phyloP scores from a whole-genome alignment of 2,797 vertebrate species.

The Mallotus villosus region DNA sequence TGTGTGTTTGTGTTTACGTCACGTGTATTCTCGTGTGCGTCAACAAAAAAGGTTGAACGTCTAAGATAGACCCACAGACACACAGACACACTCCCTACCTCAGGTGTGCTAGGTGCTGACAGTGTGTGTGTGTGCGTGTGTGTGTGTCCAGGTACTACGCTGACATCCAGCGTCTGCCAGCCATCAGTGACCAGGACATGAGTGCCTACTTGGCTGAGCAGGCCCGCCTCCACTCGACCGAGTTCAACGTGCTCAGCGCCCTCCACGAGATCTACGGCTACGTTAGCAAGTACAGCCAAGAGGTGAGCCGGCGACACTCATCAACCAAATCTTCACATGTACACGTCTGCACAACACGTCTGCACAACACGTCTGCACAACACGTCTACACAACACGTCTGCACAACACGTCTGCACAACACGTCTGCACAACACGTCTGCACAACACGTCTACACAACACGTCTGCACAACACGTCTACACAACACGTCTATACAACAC shows the following conservation, averaged over 20 bases:
- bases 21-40: background rate
- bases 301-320: conserved; percentile 73
- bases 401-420: too few relatives aligned
- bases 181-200: conserved; percentile 98
- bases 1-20: background rate
- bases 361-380: background rate
- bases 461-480: too few relatives aligned
- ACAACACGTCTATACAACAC: too few relatives aligned
- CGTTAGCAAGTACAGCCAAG: conserved; percentile 92
- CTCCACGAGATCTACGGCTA: conserved; percentile 94
- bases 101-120: conserved; percentile 13
- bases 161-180: conserved; percentile 91
- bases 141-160: conserved; percentile 86
- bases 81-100: background rate
- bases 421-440: too few relatives aligned
- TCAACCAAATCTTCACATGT: background rate
- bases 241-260: conserved; percentile 93
- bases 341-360: background rate
- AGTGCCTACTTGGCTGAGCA: conserved; percentile 96
- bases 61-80: background rate
- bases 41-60: too few relatives aligned
- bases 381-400: too few relatives aligned
- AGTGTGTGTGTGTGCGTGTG: conserved; percentile 23
- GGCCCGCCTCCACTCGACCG: conserved; percentile 87
- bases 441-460: background rate